Base-by-base conservation (phyloP, 2,797 vertebrate species). In the Sebastes vulpes region DNA sequence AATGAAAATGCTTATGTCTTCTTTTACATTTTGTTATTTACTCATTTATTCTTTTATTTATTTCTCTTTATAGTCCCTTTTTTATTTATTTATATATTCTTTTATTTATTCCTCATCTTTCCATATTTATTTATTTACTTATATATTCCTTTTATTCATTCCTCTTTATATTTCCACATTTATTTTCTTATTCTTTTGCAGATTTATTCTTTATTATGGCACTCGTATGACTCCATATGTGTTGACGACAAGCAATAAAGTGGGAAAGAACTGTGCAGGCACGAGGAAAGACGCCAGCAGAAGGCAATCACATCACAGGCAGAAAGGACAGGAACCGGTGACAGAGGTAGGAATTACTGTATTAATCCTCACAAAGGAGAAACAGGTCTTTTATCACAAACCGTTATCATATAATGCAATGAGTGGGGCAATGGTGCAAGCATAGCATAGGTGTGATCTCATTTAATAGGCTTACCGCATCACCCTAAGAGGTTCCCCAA, bases 391-490 rank as follows among this genome's bases (percentile, higher is more conserved):
- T 35, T 11, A 64, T 75, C 35, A 46, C 18, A 60, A 50, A 4
- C 64, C 3, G 25, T 54, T 26, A 42, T 76, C 26, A 10, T 28
- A 42, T 29, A 53, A 82, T 65, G 84, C 78, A 85, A 56, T 66
- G 85, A 84, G 59, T 5, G 16, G 72, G 42, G 79, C 31, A 12
- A 66, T 57, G 69, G 80, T 72, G 75, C 80, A 84, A 65, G 86
- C 81, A 85, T 4, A 84, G 85, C 76, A 72, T 3, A 79, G 65
- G 76, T 67, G 80, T 67, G 65, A 72, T 79, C 66, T 80, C 31
- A 42, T 81, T 85, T 52, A 73, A 73, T 56, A 74, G 32, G 86
- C 97, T 98, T 97, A 98, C 97, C 97, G 96, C 96, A 91, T 97
- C 97, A 72, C 95, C 97, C 97, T 97, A 87, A 86, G 89, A 77